A percentile compares a stretch with the other conserved stretches of the same genome.
Conservation (phyloP, 2,888 invertebrate genomes). For the Melanchra persicariae region DNA sequence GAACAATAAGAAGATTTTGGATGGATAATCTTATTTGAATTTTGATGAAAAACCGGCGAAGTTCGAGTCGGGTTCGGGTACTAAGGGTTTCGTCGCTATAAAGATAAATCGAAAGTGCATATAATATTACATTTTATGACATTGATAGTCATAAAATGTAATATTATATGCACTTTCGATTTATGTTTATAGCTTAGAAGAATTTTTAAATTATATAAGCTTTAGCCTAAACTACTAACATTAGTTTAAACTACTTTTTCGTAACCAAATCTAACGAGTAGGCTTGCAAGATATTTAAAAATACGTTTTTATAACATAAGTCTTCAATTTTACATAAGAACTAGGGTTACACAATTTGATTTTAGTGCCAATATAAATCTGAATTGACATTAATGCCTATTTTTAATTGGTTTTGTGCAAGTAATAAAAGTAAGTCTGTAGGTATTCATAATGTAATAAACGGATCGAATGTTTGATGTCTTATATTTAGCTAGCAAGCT, state of each 20-base stretch:
- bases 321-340: neutral
- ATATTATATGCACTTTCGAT: neutral
- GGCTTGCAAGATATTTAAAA: neutral
- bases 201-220: constrained; percentile 2
- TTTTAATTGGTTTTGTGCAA: neutral
- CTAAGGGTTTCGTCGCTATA: neutral
- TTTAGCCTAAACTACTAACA: neutral
- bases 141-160: neutral
- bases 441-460: too few species aligned
- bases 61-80: neutral
- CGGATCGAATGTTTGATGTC: neutral
- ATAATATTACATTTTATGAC: neutral
- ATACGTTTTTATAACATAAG: neutral
- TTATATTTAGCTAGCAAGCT: neutral
- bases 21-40: neutral
- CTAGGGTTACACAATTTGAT: constrained; percentile 6
- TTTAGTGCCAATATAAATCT: neutral
- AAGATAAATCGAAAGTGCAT: neutral
- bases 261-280: neutral
- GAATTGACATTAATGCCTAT: neutral
- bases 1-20: constrained; percentile 22
- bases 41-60: neutral
- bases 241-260: constrained; percentile 7
- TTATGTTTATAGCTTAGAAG: constrained; percentile 1
- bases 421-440: too few species aligned